Conservation (phyloP, 2,888 invertebrate genomes). For the Cheilosia grossa region DNA sequence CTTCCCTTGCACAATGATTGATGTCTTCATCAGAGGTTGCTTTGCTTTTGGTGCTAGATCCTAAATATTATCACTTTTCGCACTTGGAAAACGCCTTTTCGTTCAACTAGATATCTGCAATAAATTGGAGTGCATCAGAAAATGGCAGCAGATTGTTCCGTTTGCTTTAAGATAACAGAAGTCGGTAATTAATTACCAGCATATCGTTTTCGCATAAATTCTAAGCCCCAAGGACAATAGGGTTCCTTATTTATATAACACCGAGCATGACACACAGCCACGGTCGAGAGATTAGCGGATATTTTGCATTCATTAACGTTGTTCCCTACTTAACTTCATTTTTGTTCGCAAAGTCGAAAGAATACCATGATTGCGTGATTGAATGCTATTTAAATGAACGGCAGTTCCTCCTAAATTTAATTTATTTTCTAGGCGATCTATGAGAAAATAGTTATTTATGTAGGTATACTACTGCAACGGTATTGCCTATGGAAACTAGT, state of each 20-base stretch:
- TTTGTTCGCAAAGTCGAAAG: constrained; percentile 6
- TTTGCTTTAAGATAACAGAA: too few relatives aligned
- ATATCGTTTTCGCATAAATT: neutral
- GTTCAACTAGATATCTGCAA: too few relatives aligned
- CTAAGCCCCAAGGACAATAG: neutral
- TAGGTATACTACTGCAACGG: neutral
- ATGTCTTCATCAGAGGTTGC: too few relatives aligned
- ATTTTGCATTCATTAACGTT: constrained; percentile 52
- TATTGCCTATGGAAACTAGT: constrained; percentile 38
- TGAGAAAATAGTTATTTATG: constrained; percentile 62
- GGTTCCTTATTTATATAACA: constrained; percentile 5
- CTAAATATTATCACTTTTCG: too few relatives aligned
- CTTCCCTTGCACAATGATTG: too few relatives aligned
- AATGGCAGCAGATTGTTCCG: too few relatives aligned
- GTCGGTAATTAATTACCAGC: too few relatives aligned
- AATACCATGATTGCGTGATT: constrained; percentile 64
- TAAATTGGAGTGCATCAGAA: too few relatives aligned
- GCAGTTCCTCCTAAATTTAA: constrained; percentile 29
- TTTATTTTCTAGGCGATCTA: constrained; percentile 67
- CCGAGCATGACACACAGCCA: constrained; percentile 57
- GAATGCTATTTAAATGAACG: constrained; percentile 54
- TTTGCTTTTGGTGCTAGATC: too few relatives aligned
- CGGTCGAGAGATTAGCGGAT: constrained; percentile 60
- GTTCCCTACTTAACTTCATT: neutral
- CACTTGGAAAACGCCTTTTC: too few relatives aligned